phyloP scores from a whole-genome alignment of 2,888 invertebrate species.

The Spilosoma lubricipeda region DNA sequence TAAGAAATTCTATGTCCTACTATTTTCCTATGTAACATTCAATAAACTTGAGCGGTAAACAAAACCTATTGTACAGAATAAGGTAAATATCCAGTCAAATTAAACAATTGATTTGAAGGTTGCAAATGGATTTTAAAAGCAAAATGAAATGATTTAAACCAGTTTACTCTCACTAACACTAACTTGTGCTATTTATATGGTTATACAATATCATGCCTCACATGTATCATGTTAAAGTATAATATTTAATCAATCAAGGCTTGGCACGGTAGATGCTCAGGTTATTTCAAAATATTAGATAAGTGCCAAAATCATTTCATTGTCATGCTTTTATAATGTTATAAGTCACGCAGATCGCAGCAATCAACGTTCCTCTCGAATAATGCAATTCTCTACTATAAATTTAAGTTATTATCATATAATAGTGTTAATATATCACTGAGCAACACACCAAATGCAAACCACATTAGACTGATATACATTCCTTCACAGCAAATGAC shows the following conservation, averaged over 20 bases:
- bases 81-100: conserved; percentile 24
- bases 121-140: conserved; percentile 25
- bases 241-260: conserved; percentile 32
- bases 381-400: conserved; percentile 54
- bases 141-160: conserved; percentile 8
- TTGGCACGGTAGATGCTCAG: conserved; percentile 41
- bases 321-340: conserved; percentile 47
- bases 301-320: conserved; percentile 71
- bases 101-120: conserved; percentile 29
- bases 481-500: conserved; percentile 60
- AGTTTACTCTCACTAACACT: conserved; percentile 9
- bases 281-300: conserved; percentile 48
- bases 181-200: background rate
- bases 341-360: conserved; percentile 49
- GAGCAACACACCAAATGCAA: conserved; percentile 58
- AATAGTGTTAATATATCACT: conserved; percentile 52
- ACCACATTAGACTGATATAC: conserved; percentile 70
- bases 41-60: conserved; percentile 14
- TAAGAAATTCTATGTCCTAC: conserved; percentile 34
- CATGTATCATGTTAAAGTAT: conserved; percentile 9
- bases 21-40: conserved; percentile 9
- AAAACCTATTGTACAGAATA: conserved; percentile 32
- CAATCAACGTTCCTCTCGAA: conserved; percentile 68
- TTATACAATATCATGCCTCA: background rate
- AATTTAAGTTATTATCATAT: conserved; percentile 51